Percentiles rank a stretch among this genome's conserved stretches.
Evolutionary conservation across 2,113 vertebrate genomes (phyloP).

Genomic region (Meriones unguiculatus): DNA sequence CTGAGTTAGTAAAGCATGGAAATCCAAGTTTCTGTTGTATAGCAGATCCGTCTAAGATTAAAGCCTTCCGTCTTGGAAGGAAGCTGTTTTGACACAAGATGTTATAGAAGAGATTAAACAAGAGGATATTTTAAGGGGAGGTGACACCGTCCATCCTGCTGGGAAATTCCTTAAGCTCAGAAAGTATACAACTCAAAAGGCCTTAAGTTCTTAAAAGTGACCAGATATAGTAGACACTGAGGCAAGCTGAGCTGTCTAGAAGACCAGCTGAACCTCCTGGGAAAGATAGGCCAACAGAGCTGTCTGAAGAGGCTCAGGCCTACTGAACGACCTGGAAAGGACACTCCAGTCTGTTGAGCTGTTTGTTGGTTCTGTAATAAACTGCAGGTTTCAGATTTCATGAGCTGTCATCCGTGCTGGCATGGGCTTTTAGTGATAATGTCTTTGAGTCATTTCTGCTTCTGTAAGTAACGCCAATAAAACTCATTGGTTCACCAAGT

Average conservation of each 20-base stretch:
- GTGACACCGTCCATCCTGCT: not conserved
- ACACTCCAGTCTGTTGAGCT: not conserved
- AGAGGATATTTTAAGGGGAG: not conserved
- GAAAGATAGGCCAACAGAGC: not conserved
- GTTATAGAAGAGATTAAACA: not conserved
- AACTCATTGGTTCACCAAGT: not conserved
- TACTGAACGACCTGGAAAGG: not conserved
- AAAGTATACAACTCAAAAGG: not conserved
- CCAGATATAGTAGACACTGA: not conserved
- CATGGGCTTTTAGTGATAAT: not conserved
- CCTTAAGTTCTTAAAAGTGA: not conserved
- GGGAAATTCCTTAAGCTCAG: not conserved
- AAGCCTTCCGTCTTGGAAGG: not conserved
- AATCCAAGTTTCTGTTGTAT: not conserved
- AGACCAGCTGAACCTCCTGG: not conserved
- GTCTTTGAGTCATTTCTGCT: not conserved
- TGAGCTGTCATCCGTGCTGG: not conserved
- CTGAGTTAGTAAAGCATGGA: not conserved
- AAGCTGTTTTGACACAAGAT: not conserved
- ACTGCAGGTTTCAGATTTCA: not conserved
- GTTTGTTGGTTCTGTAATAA: not conserved
- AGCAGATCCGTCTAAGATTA: not conserved
- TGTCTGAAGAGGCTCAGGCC: not conserved
- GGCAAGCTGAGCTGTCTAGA: not conserved
- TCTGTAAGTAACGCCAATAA: not conserved